These are phyloP conservation scores for Sipha flava DNA, from an alignment of 1,140 invertebrate genomes.

Conservation along the genomic window DNA sequence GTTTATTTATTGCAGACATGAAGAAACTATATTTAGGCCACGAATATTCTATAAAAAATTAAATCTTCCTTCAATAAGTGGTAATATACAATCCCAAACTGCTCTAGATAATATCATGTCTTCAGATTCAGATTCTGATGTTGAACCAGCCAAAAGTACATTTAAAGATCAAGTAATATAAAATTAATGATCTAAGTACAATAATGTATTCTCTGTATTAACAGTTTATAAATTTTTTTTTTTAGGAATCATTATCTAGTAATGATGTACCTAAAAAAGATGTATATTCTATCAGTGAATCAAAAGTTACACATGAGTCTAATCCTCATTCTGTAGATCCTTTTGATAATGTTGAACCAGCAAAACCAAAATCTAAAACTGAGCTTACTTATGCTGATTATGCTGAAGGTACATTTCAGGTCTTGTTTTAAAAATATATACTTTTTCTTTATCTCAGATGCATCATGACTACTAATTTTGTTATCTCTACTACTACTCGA, in stretches of 20 bases:
- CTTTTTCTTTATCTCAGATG: no score
- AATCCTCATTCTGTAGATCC: background rate
- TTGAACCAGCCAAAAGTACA: background rate
- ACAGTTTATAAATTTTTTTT: no score
- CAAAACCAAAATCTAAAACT: background rate
- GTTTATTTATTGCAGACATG: background rate
- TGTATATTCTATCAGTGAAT: background rate
- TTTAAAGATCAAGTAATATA: background rate
- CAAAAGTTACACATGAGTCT: background rate
- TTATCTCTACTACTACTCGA: no score
- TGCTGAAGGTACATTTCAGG: background rate
- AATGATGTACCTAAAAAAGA: background rate
- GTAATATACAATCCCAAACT: background rate
- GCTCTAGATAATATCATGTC: background rate
- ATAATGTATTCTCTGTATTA: no score
- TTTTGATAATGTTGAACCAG: background rate
- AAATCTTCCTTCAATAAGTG: slow-evolving; percentile 14
- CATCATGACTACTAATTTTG: no score
- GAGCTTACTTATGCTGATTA: background rate
- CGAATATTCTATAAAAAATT: slow-evolving; percentile 11
- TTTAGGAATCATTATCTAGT: background rate
- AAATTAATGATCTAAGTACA: background rate
- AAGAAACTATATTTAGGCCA: slow-evolving; percentile 27
- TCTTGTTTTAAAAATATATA: no score
- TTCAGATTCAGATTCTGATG: slow-evolving; percentile 10